A percentile compares a stretch with the other conserved stretches of the same genome.
These are phyloP conservation scores for Epizoanthus stellaris DNA, from an alignment of 92 coral and sea anemone species.

Conservation along the genomic window DNA sequence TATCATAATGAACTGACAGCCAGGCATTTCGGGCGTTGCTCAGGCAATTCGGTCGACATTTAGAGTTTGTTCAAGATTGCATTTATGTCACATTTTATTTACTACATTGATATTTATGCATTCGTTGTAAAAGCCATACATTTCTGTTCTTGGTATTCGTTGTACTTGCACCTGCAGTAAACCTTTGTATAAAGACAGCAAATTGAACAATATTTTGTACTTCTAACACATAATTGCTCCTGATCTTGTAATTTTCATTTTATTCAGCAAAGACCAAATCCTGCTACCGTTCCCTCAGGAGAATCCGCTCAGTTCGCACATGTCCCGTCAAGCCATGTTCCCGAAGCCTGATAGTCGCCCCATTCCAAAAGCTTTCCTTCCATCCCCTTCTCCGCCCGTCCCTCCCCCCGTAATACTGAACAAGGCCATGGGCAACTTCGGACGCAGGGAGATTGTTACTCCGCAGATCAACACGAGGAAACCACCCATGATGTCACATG, in stretches of 20 bases:
- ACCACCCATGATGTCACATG: constrained; percentile 45
- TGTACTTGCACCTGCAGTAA: no score
- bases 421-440: constrained; percentile 99
- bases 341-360: constrained; percentile 75
- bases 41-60: no score
- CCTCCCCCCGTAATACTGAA: constrained; percentile 81
- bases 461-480: constrained; percentile 50
- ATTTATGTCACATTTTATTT: no score
- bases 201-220: no score
- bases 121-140: no score
- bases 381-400: constrained; percentile 53
- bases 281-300: constrained; percentile 91
- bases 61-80: no score
- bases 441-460: constrained; percentile 84
- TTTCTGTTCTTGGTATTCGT: no score
- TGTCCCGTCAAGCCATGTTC: constrained; percentile 96
- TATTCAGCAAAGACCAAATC: constrained; percentile 76
- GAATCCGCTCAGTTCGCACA: constrained; percentile 92
- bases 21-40: no score
- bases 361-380: constrained; percentile 40
- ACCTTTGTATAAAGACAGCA: no score
- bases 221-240: no score
- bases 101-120: no score
- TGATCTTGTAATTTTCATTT: background rate
- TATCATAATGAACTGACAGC: no score